phyloP scores from a whole-genome alignment of 2,888 invertebrate species.

The Agriotes lineatus region DNA sequence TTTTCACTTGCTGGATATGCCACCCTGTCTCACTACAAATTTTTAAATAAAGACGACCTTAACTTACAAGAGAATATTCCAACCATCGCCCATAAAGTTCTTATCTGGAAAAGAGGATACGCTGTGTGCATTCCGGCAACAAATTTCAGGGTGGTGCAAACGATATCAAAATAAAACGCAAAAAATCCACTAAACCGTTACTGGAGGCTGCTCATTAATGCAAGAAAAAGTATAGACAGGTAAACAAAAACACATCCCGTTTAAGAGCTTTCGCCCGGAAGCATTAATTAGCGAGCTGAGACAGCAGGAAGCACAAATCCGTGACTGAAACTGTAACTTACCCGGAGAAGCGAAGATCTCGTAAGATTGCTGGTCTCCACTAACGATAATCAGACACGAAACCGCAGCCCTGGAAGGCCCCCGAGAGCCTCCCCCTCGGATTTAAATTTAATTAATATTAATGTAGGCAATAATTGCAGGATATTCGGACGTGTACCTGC shows the following conservation, averaged over 20 bases:
- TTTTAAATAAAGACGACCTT: too few species aligned
- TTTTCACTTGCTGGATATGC: too few species aligned
- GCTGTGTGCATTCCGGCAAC: too few species aligned
- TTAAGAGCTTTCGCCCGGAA: slow-evolving; percentile 27
- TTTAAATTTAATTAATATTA: slow-evolving; percentile 36
- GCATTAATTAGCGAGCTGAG: slow-evolving; percentile 30
- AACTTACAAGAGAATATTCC: too few species aligned
- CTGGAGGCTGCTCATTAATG: slow-evolving; percentile 23
- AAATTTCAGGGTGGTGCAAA: too few species aligned
- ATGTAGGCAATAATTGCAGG: slow-evolving; percentile 33
- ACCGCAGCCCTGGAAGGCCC: not conserved
- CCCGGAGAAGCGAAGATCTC: not conserved
- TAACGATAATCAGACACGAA: not conserved
- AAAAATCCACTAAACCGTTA: not conserved
- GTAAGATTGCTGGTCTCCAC: not conserved
- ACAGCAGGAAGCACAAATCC: slow-evolving; percentile 25
- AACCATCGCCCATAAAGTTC: too few species aligned
- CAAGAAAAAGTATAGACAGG: slow-evolving; percentile 24
- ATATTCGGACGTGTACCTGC: slow-evolving; percentile 36
- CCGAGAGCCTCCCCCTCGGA: not conserved
- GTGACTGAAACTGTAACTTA: slow-evolving; percentile 16
- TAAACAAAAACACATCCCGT: slow-evolving; percentile 24
- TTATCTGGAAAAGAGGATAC: too few species aligned
- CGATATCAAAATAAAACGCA: too few species aligned
- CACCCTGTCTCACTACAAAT: too few species aligned